Evolutionary conservation across 2,113 vertebrate genomes (phyloP), one percentile per base, ranked within the genome.

Genomic region (Brachirus orientalis): DNA sequence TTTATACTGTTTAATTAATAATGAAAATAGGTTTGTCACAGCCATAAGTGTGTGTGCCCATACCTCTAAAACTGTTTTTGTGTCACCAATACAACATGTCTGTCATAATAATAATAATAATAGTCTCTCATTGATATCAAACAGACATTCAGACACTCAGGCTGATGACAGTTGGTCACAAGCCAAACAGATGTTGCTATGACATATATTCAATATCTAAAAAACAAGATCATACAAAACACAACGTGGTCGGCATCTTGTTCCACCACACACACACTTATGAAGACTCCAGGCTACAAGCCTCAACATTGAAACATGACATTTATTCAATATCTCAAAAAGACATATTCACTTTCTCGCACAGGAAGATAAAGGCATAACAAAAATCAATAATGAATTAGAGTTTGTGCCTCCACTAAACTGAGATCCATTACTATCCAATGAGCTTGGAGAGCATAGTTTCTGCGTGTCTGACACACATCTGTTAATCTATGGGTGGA

Each of bases 141-240:
- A 80, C 57, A 63, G 7, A 58, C 10, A 13, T 8, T 61, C 11
- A 48, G 46, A 64, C 19, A 57, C 46, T 45, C 9, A 0, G 48
- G n/a, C 43, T 75, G 55, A 77, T 35, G 48, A 68, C n/a, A n/a
- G 45, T 36, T 7, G 8, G 58, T 13, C 60, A 55, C 62, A 59
- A 17, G 19, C 19, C n/a, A 37, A 60, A 38, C 62, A 77, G 50
- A 76, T 78, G 69, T 57, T 69, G 63, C 54, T 8, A 9, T 60
- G 68, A 64, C 73, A 65, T 44, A 59, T 77, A 60, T 56, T 86
- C 48, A 55, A 68, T 73, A 75, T 33, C 54, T 54, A 46, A 72
- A 83, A 85, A 61, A 74, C 53, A 76, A 37, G 56, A 58, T 65
- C 33, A 59, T 45, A 51, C 35, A 28, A 18, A 10, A 36, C 20